A percentile compares a stretch with the other conserved stretches of the same genome.
phyloP scores from a whole-genome alignment of 2,888 invertebrate species.

The Microchrysa polita region DNA sequence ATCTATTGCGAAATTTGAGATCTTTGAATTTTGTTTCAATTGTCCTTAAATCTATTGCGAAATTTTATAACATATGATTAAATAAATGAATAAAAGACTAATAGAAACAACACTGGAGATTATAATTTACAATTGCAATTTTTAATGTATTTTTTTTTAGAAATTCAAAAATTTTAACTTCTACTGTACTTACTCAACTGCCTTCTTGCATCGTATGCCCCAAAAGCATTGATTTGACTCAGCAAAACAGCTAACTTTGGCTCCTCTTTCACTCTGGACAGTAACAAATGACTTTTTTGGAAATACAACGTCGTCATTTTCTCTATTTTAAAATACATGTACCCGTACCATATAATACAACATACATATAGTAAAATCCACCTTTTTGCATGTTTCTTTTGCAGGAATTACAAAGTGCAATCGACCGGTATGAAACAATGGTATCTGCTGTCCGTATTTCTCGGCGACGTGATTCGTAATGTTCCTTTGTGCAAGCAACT shows the following conservation, averaged over 20 bases:
- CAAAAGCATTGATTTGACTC: conserved; percentile 11
- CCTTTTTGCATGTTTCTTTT: conserved; percentile 53
- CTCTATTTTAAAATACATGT: not conserved
- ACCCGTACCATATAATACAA: too few species aligned
- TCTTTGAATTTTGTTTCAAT: conserved; percentile 26
- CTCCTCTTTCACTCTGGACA: conserved; percentile 44
- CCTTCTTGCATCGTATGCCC: not conserved
- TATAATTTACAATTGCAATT: too few species aligned
- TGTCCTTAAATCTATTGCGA: not conserved
- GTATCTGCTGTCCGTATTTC: conserved; percentile 84
- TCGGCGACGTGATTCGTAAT: conserved; percentile 85
- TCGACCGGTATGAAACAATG: conserved; percentile 80
- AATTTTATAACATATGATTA: too few species aligned
- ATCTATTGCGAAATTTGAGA: not conserved
- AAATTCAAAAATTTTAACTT: not conserved
- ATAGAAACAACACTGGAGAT: too few species aligned
- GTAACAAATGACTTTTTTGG: conserved; percentile 46
- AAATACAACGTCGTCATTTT: not conserved
- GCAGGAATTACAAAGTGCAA: conserved; percentile 81
- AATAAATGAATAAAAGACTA: too few species aligned
- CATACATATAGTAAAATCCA: conserved; percentile 18
- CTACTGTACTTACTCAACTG: not conserved
- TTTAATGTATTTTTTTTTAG: too few species aligned
- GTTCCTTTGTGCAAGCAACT: conserved; percentile 82
- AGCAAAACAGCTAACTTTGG: conserved; percentile 19